phyloP scores from a whole-genome alignment of 2,797 vertebrate species.

The Acrossocheilus fasciatus region DNA sequence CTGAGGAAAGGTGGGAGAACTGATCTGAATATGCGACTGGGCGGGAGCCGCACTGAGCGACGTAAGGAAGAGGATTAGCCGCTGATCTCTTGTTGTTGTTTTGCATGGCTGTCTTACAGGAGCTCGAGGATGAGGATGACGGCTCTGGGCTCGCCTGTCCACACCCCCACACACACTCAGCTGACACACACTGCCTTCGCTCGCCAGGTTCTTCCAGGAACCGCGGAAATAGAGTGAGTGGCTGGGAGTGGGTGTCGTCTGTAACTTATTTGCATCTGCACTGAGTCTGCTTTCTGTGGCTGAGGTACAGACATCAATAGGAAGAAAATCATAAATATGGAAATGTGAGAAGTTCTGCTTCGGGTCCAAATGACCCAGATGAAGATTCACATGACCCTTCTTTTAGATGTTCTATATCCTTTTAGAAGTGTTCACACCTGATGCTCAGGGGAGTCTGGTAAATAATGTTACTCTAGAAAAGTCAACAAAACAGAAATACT shows the following conservation, averaged over 20 bases:
- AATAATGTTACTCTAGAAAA: not conserved
- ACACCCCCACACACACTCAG: slow-evolving; percentile 40
- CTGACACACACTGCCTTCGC: slow-evolving; percentile 19
- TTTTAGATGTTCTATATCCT: not conserved
- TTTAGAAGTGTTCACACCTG: slow-evolving; percentile 18
- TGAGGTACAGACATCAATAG: slow-evolving; percentile 43
- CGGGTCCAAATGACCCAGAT: slow-evolving; percentile 22
- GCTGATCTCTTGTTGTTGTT: slow-evolving; percentile 59
- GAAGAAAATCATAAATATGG: slow-evolving; percentile 34
- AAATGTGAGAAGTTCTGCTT: slow-evolving; percentile 28
- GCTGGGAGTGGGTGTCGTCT: slow-evolving; percentile 29
- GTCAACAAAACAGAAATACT: not conserved
- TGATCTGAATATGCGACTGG: slow-evolving; percentile 40
- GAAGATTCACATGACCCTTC: slow-evolving; percentile 6
- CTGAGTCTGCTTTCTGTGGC: slow-evolving; percentile 35
- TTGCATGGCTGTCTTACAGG: slow-evolving; percentile 47
- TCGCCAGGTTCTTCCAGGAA: slow-evolving; percentile 33
- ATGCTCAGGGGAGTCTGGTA: not conserved
- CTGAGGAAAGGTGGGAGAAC: slow-evolving; percentile 25
- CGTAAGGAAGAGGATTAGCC: slow-evolving; percentile 45
- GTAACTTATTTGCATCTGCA: slow-evolving; percentile 36
- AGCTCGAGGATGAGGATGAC: slow-evolving; percentile 34
- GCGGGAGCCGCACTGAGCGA: slow-evolving; percentile 18
- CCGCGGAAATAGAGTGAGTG: slow-evolving; percentile 7
- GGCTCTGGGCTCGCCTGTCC: slow-evolving; percentile 35